phyloP scores from a whole-genome alignment of 2,113 vertebrate species.

The Bostrychus sinensis region DNA sequence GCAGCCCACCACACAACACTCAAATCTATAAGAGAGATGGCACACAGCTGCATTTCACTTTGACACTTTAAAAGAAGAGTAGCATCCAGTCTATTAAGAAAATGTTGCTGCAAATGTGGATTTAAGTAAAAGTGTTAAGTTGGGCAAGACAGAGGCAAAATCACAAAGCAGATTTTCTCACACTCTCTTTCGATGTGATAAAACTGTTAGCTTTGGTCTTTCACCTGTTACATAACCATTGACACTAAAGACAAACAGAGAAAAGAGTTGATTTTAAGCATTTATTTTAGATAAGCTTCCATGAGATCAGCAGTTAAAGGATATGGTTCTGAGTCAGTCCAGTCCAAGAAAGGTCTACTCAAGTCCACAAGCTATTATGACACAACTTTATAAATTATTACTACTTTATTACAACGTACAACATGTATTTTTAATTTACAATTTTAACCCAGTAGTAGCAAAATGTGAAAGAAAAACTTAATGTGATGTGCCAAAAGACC shows the following conservation, averaged over 20 bases:
- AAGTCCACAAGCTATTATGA: not conserved
- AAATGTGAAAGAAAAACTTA: no score
- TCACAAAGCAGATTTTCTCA: conserved; percentile 8
- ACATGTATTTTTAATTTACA: no score
- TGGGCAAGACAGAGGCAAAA: conserved; percentile 5
- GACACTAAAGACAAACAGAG: conserved; percentile 9
- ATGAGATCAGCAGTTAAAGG: conserved; percentile 10
- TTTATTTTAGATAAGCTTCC: not conserved
- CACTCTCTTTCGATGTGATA: conserved; percentile 3
- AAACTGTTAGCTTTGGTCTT: conserved; percentile 8
- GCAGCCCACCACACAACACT: conserved; percentile 2
- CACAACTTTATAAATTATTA: no score
- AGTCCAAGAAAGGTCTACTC: not conserved
- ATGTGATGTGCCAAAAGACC: no score
- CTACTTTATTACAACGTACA: no score
- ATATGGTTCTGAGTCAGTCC: not conserved
- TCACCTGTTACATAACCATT: not conserved
- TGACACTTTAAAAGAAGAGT: not conserved
- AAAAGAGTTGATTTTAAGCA: conserved; percentile 13
- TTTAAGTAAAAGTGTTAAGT: not conserved
- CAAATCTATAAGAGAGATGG: conserved; percentile 4
- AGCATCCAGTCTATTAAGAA: conserved; percentile 7
- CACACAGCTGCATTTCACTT: conserved; percentile 14
- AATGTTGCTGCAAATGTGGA: not conserved
- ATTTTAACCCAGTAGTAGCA: no score